Base-by-base conservation (phyloP, 2,888 invertebrate genomes). In the Drosophila bunnanda region DNA sequence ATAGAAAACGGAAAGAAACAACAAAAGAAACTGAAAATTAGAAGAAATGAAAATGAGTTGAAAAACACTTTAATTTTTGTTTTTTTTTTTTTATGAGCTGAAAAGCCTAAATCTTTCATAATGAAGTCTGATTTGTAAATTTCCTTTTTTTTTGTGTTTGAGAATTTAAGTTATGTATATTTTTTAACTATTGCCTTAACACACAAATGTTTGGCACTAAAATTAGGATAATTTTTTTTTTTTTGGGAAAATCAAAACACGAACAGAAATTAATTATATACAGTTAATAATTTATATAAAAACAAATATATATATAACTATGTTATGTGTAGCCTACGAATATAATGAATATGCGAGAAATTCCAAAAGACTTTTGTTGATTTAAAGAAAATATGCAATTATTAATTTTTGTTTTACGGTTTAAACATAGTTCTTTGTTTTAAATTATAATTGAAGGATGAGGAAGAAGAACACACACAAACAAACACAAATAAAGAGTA, bases 301-400 rank as follows among this genome's bases (percentile, higher is more conserved):
- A 39, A 30, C 13, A 50, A 48, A 48, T 17, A 17, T 10, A 28
- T 12, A 48, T 41, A 48, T 13, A 25, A 64, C 53, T 52, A 77
- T 75, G 67, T 8, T 59, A 77, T 68, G 70, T 57, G 57, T 70
- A 62, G 59, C 53, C 53, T 62, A 80, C 58, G 73, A 80, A 78
- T 75, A 80, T 53, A 57, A 62, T 76, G 69, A 81, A 82, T 82
- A 75, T 76, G 80, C 78, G 44, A 74, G 55, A 80, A 79, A 79
- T 80, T 77, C 79, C 78, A 79, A 77, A 79, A 79, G 71, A 81
- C 82, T 74, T 78, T 74, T 76, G 50, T 78, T 66, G 28, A 57
- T 64, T 71, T 67, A 68, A 58, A 38, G 53, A 59, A 58, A 69
- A 67, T 50, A 54, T 48, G 65, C 66, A 67, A 64, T 38, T 67